A percentile compares a stretch with the other conserved stretches of the same genome.
Evolutionary conservation across 2,797 vertebrate genomes (phyloP).

Genomic region (Masticophis lateralis): DNA sequence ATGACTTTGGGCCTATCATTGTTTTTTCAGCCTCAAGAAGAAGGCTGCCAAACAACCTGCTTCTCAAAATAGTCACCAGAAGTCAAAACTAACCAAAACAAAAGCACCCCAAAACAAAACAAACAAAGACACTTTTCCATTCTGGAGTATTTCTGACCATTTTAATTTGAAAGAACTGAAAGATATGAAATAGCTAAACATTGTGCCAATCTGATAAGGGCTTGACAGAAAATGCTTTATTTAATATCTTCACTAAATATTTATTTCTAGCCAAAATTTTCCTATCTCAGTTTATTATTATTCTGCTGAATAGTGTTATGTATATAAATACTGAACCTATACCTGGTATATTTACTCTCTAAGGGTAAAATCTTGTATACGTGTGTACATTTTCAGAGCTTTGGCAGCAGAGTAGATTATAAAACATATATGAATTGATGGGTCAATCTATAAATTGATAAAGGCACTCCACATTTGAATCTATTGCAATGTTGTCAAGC

Average conservation of each 20-base stretch:
- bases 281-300: neutral
- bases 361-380: neutral
- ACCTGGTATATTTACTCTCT: neutral
- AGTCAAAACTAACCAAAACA: neutral
- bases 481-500: neutral
- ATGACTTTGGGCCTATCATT: neutral
- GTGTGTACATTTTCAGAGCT: neutral
- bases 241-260: neutral
- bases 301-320: neutral
- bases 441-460: neutral
- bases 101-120: neutral
- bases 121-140: neutral
- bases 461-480: neutral
- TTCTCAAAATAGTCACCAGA: neutral
- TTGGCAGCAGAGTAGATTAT: neutral
- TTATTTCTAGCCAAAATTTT: neutral
- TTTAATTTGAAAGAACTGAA: neutral
- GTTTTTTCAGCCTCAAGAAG: neutral
- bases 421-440: neutral
- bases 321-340: neutral
- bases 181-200: neutral
- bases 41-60: neutral
- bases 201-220: neutral
- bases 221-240: neutral
- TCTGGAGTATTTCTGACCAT: neutral